Evolutionary conservation across 2,888 invertebrate species (phyloP).

Genomic region (Spodoptera littoralis): DNA sequence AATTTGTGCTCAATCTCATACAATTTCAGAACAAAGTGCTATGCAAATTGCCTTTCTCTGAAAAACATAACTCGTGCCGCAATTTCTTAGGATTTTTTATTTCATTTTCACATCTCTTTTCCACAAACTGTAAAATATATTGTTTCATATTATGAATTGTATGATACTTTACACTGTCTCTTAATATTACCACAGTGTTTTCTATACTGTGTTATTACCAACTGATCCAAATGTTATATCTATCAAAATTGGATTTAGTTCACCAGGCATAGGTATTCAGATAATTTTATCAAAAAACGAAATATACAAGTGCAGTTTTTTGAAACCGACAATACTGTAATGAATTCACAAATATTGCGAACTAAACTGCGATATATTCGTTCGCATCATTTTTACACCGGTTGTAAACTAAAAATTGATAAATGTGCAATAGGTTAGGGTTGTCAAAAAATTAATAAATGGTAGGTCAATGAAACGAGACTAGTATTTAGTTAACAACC

Average conservation of each 20-base stretch:
- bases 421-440: slow-evolving; percentile 27
- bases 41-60: slow-evolving; percentile 27
- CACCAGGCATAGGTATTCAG: too few relatives aligned
- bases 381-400: slow-evolving; percentile 38
- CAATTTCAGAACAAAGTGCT: slow-evolving; percentile 7
- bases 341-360: slow-evolving; percentile 29
- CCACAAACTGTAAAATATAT: too few relatives aligned
- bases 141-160: too few relatives aligned
- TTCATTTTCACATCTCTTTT: not conserved
- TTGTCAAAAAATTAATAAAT: slow-evolving; percentile 9
- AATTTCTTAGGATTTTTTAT: slow-evolving; percentile 8
- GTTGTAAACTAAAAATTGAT: slow-evolving; percentile 42
- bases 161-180: too few relatives aligned
- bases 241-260: too few relatives aligned
- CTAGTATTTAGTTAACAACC: too few relatives aligned
- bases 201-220: too few relatives aligned
- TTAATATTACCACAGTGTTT: too few relatives aligned
- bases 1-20: slow-evolving; percentile 13
- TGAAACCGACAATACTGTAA: slow-evolving; percentile 19
- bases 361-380: slow-evolving; percentile 34
- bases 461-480: not conserved
- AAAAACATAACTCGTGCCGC: slow-evolving; percentile 9
- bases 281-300: too few relatives aligned
- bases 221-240: too few relatives aligned
- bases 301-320: not conserved